Conservation (phyloP, 2,797 vertebrate species). For the Platalea minor region DNA sequence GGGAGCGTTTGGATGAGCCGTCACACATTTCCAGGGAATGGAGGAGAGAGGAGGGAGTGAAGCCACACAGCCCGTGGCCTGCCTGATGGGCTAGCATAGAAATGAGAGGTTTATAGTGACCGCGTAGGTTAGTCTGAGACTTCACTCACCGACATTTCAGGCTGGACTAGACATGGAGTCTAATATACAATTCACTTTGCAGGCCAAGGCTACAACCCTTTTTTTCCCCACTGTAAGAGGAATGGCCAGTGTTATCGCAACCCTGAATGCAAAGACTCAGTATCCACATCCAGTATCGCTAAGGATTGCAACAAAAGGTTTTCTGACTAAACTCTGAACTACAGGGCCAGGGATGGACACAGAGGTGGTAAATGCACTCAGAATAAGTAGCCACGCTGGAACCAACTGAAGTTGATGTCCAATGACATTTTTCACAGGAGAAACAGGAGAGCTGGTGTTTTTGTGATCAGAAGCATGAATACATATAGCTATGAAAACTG, state of each 20-base stretch:
- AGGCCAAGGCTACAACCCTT: not conserved
- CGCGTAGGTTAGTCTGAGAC: not conserved
- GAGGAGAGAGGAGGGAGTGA: not conserved
- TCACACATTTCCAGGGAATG: fast-evolving
- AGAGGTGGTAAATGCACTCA: not conserved
- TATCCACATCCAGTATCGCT: not conserved
- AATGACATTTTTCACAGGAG: not conserved
- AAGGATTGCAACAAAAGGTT: not conserved
- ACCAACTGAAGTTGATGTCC: not conserved
- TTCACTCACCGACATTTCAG: not conserved
- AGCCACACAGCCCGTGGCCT: fast-evolving
- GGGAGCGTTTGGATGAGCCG: not conserved
- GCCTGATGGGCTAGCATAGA: fast-evolving
- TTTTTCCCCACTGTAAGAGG: not conserved
- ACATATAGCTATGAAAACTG: not conserved
- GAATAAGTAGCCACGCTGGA: not conserved
- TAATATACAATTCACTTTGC: not conserved
- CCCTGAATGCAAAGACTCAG: not conserved
- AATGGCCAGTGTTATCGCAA: not conserved
- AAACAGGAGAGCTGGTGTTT: not conserved
- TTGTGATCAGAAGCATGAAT: not conserved
- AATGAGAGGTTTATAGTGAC: not conserved
- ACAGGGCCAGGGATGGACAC: not conserved
- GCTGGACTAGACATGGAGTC: not conserved
- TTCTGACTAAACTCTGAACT: not conserved